Conservation (phyloP, 2,888 invertebrate genomes). For the Teleiodes luculella region DNA sequence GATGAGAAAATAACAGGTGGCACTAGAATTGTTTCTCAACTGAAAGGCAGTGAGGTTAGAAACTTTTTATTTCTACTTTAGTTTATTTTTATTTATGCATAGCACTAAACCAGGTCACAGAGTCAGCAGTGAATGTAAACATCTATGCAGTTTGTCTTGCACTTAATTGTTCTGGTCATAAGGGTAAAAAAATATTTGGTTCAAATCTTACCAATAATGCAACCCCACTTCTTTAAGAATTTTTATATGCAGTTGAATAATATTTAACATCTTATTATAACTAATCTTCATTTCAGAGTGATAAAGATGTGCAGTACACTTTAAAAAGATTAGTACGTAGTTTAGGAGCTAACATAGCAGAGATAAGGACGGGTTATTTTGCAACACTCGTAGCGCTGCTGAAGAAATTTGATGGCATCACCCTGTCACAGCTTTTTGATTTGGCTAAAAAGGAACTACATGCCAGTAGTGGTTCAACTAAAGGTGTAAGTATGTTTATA, state of each 20-base stretch:
- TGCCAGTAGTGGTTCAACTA: slow-evolving; percentile 78
- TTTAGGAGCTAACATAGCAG: slow-evolving; percentile 82
- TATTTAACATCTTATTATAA: not conserved
- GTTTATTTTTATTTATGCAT: not conserved
- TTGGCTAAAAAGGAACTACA: slow-evolving; percentile 82
- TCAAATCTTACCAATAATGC: no score
- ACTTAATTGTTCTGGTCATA: no score
- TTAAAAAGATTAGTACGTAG: slow-evolving; percentile 84
- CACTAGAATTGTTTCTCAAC: slow-evolving; percentile 60
- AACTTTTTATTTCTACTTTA: not conserved
- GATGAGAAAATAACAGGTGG: slow-evolving; percentile 61
- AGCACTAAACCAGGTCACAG: no score
- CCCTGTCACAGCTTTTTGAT: slow-evolving; percentile 75
- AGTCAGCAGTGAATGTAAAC: no score
- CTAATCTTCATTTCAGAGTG: slow-evolving; percentile 61
- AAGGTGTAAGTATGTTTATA: slow-evolving; percentile 85
- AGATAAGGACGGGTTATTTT: slow-evolving; percentile 83
- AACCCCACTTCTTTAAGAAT: no score
- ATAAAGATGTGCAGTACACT: slow-evolving; percentile 82
- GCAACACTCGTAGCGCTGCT: slow-evolving; percentile 82
- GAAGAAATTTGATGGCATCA: slow-evolving; percentile 64
- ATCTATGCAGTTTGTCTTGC: no score
- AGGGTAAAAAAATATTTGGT: no score
- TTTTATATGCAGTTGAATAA: no score
- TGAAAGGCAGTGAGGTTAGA: slow-evolving; percentile 63